phyloP scores from a whole-genome alignment of 2,113 vertebrate genomes.

The Eulemur macaco region DNA sequence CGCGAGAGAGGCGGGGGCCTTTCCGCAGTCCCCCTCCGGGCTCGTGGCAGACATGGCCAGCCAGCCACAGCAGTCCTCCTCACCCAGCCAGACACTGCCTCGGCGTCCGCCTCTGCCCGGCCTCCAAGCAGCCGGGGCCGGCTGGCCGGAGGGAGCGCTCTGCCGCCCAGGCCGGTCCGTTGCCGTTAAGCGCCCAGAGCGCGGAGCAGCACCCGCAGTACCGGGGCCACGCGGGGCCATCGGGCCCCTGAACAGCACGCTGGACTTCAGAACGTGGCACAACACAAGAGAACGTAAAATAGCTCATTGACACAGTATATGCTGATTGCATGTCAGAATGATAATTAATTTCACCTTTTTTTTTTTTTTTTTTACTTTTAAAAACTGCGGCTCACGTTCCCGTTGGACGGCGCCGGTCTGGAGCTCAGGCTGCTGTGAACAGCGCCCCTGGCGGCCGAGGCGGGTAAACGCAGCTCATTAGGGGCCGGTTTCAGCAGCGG shows the following conservation, averaged over 20 bases:
- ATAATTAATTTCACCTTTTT: no score
- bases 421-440: not conserved
- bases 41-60: not conserved
- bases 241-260: rapidly evolving
- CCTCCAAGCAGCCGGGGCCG: not conserved
- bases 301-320: not conserved
- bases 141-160: rapidly evolving
- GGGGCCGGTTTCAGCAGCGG: rapidly evolving
- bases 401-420: rapidly evolving
- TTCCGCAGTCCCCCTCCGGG: rapidly evolving
- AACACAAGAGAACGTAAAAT: not conserved
- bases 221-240: rapidly evolving
- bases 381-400: rapidly evolving
- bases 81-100: not conserved
- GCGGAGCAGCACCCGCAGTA: rapidly evolving
- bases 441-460: slow-evolving; percentile 30
- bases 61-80: not conserved
- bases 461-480: not conserved
- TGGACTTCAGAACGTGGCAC: not conserved
- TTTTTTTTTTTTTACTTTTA: not conserved
- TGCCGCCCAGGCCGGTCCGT: not conserved
- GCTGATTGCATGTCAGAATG: not conserved
- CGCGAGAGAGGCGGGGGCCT: not conserved
- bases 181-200: not conserved
- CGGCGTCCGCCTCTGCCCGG: no score